Conservation (phyloP, 2,797 vertebrate species). For the Galagoides demidoff region DNA sequence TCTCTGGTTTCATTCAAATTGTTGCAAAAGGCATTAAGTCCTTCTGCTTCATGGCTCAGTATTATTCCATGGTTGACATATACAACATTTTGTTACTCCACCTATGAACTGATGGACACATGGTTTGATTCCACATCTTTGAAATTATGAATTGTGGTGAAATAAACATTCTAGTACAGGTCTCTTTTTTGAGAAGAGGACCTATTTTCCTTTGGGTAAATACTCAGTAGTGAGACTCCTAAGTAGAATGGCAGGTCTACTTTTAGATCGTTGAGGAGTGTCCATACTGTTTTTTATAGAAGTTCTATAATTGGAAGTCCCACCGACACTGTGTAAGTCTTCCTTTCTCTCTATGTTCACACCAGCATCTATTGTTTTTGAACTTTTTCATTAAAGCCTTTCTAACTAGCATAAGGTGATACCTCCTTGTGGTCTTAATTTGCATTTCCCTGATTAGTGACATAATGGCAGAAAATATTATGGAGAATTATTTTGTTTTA, state of each 20-base stretch:
- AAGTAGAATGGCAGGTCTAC: neutral
- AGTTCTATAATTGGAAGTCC: neutral
- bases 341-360: neutral
- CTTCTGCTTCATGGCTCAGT: neutral
- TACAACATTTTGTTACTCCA: neutral
- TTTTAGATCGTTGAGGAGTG: neutral
- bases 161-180: neutral
- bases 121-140: neutral
- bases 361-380: neutral
- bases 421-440: neutral
- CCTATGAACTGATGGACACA: neutral
- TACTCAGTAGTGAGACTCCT: neutral
- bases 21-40: neutral
- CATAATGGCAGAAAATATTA: neutral
- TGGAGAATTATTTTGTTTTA: neutral
- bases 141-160: neutral
- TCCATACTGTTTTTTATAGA: neutral
- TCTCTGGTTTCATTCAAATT: neutral
- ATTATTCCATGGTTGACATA: neutral
- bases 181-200: neutral
- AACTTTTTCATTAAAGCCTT: neutral
- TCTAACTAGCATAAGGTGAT: neutral
- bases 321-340: neutral
- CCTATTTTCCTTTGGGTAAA: neutral
- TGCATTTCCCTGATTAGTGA: neutral